These are phyloP conservation scores for Apodemia duryi DNA, from an alignment of 2,888 invertebrate genomes.

Conservation along the genomic window DNA sequence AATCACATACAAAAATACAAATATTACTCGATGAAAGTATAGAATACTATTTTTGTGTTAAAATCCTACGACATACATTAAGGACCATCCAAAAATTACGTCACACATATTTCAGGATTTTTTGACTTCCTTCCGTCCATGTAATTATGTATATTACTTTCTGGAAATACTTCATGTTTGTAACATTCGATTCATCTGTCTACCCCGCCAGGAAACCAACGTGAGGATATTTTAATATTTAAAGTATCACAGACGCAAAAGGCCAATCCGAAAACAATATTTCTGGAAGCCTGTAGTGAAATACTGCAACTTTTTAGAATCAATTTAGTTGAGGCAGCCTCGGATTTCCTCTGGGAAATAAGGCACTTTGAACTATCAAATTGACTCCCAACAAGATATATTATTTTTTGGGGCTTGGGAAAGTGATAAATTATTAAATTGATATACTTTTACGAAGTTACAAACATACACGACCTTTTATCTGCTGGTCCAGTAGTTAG, in stretches of 20 bases:
- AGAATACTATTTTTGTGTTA: no score
- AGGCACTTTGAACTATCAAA: constrained; percentile 50
- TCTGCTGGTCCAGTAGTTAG: no score
- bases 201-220: no score
- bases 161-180: no score
- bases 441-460: constrained; percentile 1
- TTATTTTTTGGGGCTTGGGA: constrained; percentile 7
- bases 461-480: not conserved
- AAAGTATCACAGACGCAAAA: not conserved
- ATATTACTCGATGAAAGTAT: no score
- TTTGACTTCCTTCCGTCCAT: no score
- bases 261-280: constrained; percentile 15
- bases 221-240: not conserved
- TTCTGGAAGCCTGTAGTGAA: constrained; percentile 22
- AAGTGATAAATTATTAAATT: constrained; percentile 13
- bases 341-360: constrained; percentile 53
- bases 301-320: constrained; percentile 30
- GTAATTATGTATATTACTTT: no score
- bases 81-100: no score
- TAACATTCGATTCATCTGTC: no score
- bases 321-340: constrained; percentile 31
- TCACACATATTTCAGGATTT: no score
- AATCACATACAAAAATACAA: no score
- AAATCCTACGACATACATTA: no score
- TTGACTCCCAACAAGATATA: constrained; percentile 34